Conservation (phyloP, 1,140 invertebrate species). For the Calosoma granatense region DNA sequence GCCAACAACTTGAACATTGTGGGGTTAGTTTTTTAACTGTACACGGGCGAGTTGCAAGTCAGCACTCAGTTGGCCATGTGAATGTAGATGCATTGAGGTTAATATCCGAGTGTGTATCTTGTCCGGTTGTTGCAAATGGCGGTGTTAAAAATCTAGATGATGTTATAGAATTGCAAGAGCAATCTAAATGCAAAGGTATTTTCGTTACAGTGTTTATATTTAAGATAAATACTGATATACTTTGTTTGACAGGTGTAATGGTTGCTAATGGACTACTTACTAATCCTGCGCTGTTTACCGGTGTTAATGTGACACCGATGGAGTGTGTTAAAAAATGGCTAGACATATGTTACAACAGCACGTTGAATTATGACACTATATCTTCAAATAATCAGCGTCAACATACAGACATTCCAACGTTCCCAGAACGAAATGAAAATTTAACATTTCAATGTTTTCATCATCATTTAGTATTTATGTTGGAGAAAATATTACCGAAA, state of each 20-base stretch:
- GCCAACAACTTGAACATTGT: constrained; percentile 68
- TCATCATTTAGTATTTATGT: constrained; percentile 91
- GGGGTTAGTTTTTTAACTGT: constrained; percentile 82
- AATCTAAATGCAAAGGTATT: constrained; percentile 65
- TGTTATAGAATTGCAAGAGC: constrained; percentile 50
- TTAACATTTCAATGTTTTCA: constrained; percentile 74
- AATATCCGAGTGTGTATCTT: constrained; percentile 56
- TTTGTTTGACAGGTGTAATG: constrained; percentile 74
- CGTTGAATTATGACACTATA: constrained; percentile 17
- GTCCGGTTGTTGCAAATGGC: constrained; percentile 90
- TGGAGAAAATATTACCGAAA: constrained; percentile 66
- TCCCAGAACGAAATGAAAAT: constrained; percentile 33
- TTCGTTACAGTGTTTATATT: not conserved
- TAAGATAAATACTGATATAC: constrained; percentile 1
- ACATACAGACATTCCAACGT: constrained; percentile 16
- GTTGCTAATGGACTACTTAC: constrained; percentile 76
- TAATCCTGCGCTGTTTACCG: constrained; percentile 84
- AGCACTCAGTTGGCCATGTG: constrained; percentile 69
- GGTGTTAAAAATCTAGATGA: constrained; percentile 66
- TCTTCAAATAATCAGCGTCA: constrained; percentile 32
- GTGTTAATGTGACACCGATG: constrained; percentile 53
- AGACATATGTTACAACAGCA: constrained; percentile 47
- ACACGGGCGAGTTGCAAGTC: constrained; percentile 77
- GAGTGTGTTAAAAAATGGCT: constrained; percentile 82
- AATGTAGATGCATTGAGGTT: constrained; percentile 60